A percentile compares a stretch with the other conserved stretches of the same genome.
Conservation (phyloP, 2,113 vertebrate genomes). For the Equus quagga region DNA sequence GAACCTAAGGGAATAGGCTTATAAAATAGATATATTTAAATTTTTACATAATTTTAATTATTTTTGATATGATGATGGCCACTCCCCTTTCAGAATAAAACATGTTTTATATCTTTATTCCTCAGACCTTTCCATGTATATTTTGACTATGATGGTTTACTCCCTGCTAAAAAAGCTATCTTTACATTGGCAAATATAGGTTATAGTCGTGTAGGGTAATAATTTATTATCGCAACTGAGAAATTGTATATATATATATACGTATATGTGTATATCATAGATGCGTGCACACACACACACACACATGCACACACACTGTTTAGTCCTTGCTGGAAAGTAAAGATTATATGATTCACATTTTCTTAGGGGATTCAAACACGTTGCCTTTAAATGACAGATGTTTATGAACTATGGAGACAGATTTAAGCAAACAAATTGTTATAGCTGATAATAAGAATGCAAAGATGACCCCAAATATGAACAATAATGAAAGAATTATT, state of each 20-base stretch:
- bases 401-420: not conserved
- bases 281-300: not conserved
- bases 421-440: not conserved
- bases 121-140: not conserved
- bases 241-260: not conserved
- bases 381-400: not conserved
- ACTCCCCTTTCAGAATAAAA: not conserved
- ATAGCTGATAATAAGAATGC: not conserved
- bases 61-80: not conserved
- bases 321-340: not conserved
- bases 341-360: not conserved
- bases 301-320: not conserved
- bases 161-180: not conserved
- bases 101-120: not conserved
- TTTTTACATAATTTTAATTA: not conserved
- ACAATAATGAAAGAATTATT: not conserved
- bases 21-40: not conserved
- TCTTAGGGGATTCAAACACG: not conserved
- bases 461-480: not conserved
- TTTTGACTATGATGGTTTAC: not conserved
- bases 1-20: not conserved
- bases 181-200: not conserved
- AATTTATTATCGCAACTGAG: not conserved
- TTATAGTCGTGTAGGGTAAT: not conserved
- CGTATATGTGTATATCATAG: not conserved